phyloP scores from a whole-genome alignment of 2,113 vertebrate species.

The Hipposideros armiger region DNA sequence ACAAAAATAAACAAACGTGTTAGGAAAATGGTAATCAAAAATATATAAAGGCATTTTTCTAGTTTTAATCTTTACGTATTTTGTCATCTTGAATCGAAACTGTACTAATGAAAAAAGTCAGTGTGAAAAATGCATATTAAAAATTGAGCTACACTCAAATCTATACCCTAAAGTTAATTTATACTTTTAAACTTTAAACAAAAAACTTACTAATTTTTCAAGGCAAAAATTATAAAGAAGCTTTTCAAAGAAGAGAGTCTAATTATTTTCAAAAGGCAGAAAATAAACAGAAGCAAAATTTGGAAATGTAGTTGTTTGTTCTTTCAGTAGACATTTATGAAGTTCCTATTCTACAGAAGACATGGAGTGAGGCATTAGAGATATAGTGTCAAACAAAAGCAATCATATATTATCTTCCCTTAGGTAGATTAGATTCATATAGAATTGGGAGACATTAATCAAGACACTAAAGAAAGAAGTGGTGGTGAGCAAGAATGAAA shows the following conservation, averaged over 20 bases:
- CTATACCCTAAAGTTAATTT: not conserved
- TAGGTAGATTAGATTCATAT: not conserved
- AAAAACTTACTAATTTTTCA: not conserved
- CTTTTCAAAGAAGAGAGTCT: not conserved
- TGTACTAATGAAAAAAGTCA: not conserved
- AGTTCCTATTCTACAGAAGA: not conserved
- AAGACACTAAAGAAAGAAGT: not conserved
- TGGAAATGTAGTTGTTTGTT: not conserved
- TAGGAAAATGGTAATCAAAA: not conserved
- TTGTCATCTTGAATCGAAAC: not conserved
- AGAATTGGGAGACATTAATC: not conserved
- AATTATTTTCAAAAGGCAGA: not conserved
- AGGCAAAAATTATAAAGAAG: not conserved
- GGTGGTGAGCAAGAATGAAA: not conserved
- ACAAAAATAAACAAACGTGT: not conserved
- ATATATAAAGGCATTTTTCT: not conserved
- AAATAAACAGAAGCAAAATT: not conserved
- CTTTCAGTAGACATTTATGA: not conserved
- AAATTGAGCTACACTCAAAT: not conserved
- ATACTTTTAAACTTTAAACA: not conserved
- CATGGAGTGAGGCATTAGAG: not conserved
- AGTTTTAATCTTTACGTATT: not conserved
- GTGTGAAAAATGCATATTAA: not conserved
- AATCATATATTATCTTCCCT: not conserved
- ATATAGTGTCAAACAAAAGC: not conserved